Evolutionary conservation across 2,797 vertebrate genomes (phyloP).

Genomic region (Mastacembelus armatus): DNA sequence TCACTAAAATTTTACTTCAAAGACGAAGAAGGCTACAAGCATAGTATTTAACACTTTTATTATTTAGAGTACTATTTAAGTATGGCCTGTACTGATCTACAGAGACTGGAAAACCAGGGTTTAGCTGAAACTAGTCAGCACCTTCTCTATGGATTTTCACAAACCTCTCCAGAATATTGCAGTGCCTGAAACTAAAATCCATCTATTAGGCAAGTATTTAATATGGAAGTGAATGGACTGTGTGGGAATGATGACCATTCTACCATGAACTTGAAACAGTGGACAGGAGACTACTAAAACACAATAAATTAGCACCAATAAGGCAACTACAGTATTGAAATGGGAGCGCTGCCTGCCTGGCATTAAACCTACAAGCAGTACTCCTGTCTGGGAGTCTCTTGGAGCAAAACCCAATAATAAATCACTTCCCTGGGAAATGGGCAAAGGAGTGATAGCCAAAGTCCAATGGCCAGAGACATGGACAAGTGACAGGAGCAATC

Average conservation of each 20-base stretch:
- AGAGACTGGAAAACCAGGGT: too few relatives aligned
- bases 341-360: neutral
- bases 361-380: constrained; percentile 24
- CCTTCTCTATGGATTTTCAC: neutral
- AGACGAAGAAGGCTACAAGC: too few relatives aligned
- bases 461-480: constrained; percentile 7
- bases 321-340: constrained; percentile 1
- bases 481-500: too few relatives aligned
- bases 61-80: too few relatives aligned
- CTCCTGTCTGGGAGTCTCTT: constrained; percentile 19
- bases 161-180: neutral
- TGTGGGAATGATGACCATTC: neutral
- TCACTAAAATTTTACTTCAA: too few relatives aligned
- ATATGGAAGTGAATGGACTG: neutral
- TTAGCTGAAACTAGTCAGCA: neutral
- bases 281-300: constrained; percentile 1
- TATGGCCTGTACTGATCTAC: neutral
- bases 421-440: constrained; percentile 27
- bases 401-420: constrained; percentile 26
- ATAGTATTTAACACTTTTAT: too few relatives aligned
- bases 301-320: constrained; percentile 16
- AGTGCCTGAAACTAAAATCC: neutral
- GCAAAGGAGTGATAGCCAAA: constrained; percentile 19
- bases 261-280: neutral
- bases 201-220: neutral